Percentiles rank a stretch among this genome's conserved stretches.
Conservation (phyloP, 2,888 invertebrate species). For the Pollenia griseotomentosa region DNA sequence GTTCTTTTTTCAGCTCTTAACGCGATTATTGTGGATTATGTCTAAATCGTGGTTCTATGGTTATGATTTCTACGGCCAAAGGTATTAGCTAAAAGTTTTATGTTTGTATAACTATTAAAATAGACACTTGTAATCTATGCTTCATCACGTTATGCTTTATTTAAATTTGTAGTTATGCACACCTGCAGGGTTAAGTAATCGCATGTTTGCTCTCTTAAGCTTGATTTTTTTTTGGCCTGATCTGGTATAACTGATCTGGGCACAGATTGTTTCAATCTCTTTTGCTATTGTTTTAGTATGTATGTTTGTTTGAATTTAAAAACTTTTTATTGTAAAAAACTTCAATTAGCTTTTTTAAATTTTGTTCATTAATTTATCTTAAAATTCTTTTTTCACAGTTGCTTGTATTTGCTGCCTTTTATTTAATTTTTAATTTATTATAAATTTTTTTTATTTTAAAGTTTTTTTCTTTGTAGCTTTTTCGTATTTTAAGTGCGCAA, state of each 20-base stretch:
- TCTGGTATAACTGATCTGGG: conserved; percentile 5
- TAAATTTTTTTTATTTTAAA: conserved; percentile 33
- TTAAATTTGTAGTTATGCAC: conserved; percentile 52
- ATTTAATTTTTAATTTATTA: conserved; percentile 56
- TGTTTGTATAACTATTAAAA: conserved; percentile 30
- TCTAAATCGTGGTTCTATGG: conserved; percentile 44
- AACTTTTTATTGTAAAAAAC: background rate
- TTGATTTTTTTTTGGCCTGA: conserved; percentile 29
- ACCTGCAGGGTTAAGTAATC: conserved; percentile 69
- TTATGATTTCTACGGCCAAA: conserved; percentile 5
- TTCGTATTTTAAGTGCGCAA: conserved; percentile 64
- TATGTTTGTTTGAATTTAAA: background rate
- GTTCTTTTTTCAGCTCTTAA: background rate
- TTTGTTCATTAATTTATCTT: conserved; percentile 59
- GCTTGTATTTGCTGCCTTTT: conserved; percentile 26
- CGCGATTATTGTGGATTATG: conserved; percentile 43
- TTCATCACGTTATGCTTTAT: conserved; percentile 61
- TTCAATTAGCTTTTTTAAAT: conserved; percentile 29
- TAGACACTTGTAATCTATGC: conserved; percentile 48
- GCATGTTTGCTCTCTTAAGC: conserved; percentile 47
- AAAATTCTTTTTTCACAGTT: conserved; percentile 40
- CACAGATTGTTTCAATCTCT: background rate
- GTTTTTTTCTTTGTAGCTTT: conserved; percentile 29
- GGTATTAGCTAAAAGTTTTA: conserved; percentile 13
- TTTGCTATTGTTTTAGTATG: conserved; percentile 44